Percentiles rank a stretch among this genome's conserved stretches.
phyloP scores from a whole-genome alignment of 2,113 vertebrate genomes.

The Hystrix cristata region DNA sequence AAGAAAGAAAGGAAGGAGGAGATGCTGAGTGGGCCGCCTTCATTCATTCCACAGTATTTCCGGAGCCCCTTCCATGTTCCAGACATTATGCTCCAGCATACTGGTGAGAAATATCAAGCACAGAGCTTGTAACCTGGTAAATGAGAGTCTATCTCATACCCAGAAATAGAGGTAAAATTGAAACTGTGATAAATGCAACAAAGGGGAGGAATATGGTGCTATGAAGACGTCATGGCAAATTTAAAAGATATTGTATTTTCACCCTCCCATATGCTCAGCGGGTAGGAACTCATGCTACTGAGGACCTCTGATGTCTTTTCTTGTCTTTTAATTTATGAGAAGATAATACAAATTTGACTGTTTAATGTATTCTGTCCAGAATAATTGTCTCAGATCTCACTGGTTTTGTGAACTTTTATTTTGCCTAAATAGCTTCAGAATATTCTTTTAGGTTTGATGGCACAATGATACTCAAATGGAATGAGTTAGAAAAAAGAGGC shows the following conservation, averaged over 20 bases:
- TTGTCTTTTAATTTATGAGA: neutral
- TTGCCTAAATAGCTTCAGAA: slow-evolving; percentile 34
- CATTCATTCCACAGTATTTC: neutral
- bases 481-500: neutral
- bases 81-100: neutral
- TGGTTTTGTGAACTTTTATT: slow-evolving; percentile 37
- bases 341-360: neutral
- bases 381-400: slow-evolving; percentile 16
- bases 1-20: neutral
- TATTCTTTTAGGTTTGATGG: slow-evolving; percentile 9
- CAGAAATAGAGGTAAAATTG: neutral
- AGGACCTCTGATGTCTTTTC: neutral
- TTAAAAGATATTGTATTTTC: neutral
- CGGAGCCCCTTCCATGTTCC: neutral
- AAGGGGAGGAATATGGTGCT: neutral
- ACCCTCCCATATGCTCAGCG: neutral
- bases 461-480: neutral
- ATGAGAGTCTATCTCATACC: neutral
- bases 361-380: neutral
- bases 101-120: neutral
- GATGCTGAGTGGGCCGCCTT: neutral
- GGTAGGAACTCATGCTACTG: neutral
- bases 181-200: neutral
- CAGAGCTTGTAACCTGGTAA: neutral
- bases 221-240: neutral